Evolutionary conservation across 2,113 vertebrate genomes (phyloP), one percentile per base, ranked within the genome.

Genomic region (Phalacrocorax aristotelis): DNA sequence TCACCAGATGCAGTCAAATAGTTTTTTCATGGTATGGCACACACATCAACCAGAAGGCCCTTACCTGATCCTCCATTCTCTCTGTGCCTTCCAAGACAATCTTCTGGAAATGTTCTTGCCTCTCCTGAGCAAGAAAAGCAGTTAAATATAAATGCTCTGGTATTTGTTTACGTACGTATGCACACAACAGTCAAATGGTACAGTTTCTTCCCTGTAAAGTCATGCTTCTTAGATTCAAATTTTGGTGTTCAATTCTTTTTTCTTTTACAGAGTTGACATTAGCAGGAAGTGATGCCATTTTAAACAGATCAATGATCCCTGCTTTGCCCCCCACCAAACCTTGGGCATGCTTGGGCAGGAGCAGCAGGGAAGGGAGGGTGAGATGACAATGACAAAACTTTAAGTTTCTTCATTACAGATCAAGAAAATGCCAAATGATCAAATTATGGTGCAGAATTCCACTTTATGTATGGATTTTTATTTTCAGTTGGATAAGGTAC

Each of bases 61-160:
- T 97, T 98, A 98, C 98, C 98, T 98, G 98, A 95, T 98, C 98
- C 95, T 98, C 98, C 98, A 98, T 97, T 98, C 98, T 98, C 87
- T 98, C 98, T 2, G 97, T 96, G 82, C 98, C 98, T 97, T 98
- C 98, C 91, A 98, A 93, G 49, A 98, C 90, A 94, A 98, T 98
- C 96, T 98, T 98, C 97, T 98, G 98, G 90, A 98, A 97, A 93
- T 97, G 97, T 97, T 98, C 98, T 96, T 98, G 98, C 79, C 98
- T 98, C 96, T 98, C 98, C 98, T 98, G 92, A 96, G 91, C 57
- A 93, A 98, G 82, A 97, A 82, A 97, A 98, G 75, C 71, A 96
- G 89, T 96, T 58, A 94, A 74, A 90, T n/a, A 58, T 89, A 75
- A 97, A 90, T 0, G 1, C 52, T 52, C 72, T 91, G 80, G 51